Evolutionary conservation across 2,113 vertebrate genomes (phyloP).

Genomic region (Petroica traversi): DNA sequence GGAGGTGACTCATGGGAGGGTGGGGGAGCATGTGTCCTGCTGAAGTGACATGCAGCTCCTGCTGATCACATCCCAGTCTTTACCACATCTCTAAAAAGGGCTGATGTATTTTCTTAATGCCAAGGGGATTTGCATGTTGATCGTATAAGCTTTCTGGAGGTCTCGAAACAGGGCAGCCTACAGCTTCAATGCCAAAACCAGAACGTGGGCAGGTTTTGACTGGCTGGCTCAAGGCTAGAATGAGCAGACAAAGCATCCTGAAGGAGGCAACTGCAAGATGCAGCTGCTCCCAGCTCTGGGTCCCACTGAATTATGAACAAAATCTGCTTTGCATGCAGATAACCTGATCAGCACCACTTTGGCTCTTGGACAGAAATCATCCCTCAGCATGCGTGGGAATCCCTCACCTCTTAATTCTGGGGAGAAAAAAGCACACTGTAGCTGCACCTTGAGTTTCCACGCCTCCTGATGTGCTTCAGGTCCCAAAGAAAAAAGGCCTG

Average conservation of each 20-base stretch:
- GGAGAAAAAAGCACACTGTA: not conserved
- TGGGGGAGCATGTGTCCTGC: not conserved
- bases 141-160: conserved; percentile 32
- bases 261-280: conserved; percentile 24
- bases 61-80: not conserved
- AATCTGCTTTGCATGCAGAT: conserved; percentile 61
- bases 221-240: conserved; percentile 61
- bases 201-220: conserved; percentile 62
- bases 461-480: not conserved
- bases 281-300: conserved; percentile 9
- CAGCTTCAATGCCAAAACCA: conserved; percentile 54
- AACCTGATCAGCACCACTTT: not conserved
- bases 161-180: conserved; percentile 20
- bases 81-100: not conserved
- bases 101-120: conserved; percentile 26
- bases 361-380: conserved; percentile 5
- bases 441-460: not conserved
- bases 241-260: conserved; percentile 17
- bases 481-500: not conserved
- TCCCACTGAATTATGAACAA: conserved; percentile 33
- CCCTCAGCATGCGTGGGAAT: not conserved
- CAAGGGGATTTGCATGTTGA: conserved; percentile 34
- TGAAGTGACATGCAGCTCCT: not conserved
- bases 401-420: not conserved
- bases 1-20: not conserved